These are phyloP conservation scores for Argynnis bischoffii DNA, from an alignment of 2,888 invertebrate species.

Conservation along the genomic window DNA sequence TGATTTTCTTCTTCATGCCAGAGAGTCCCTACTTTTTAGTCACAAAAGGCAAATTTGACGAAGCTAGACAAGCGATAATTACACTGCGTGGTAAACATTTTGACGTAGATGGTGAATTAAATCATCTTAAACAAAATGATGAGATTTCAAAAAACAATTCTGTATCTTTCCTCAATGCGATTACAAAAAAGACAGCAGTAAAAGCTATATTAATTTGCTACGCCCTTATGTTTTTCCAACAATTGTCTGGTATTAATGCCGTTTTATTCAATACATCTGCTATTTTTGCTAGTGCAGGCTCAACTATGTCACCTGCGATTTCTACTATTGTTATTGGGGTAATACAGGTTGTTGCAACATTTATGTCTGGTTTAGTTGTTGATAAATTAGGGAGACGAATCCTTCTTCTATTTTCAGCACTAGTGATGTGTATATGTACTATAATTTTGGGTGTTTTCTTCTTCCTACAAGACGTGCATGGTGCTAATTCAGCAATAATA, in stretches of 20 bases:
- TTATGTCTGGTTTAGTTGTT: constrained; percentile 88
- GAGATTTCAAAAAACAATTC: constrained; percentile 78
- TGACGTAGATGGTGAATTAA: constrained; percentile 85
- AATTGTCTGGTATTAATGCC: constrained; percentile 91
- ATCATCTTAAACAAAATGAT: constrained; percentile 80
- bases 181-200: constrained; percentile 83
- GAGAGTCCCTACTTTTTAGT: constrained; percentile 91
- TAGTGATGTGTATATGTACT: constrained; percentile 87
- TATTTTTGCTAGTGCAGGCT: constrained; percentile 88
- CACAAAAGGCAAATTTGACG: constrained; percentile 83
- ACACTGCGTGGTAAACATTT: constrained; percentile 88
- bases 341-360: constrained; percentile 90
- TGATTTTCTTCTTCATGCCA: constrained; percentile 91
- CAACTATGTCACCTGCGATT: constrained; percentile 78
- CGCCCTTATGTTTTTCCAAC: constrained; percentile 94
- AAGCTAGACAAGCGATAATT: constrained; percentile 86
- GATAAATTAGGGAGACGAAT: constrained; percentile 91
- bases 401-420: constrained; percentile 87
- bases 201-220: constrained; percentile 88
- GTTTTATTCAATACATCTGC: constrained; percentile 89
- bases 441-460: constrained; percentile 89
- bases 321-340: constrained; percentile 91
- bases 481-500: constrained; percentile 62
- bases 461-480: constrained; percentile 67
- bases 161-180: constrained; percentile 79